Percentiles rank a stretch among this genome's conserved stretches.
Conservation (phyloP, 1,140 invertebrate species). For the Notospermus geniculatus region DNA sequence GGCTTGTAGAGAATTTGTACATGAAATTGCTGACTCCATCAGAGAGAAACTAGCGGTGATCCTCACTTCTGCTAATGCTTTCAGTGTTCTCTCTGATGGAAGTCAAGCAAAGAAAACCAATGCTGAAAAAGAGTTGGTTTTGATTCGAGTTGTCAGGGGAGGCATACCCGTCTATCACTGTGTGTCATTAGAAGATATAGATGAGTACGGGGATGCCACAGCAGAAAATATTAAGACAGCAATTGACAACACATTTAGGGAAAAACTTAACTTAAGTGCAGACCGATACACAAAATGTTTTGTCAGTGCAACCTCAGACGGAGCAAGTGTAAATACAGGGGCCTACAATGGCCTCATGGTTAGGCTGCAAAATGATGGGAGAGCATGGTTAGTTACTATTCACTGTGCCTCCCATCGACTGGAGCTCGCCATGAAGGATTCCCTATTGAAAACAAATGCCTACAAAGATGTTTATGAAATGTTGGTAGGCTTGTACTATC, state of each 20-base stretch:
- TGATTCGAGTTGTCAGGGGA: not conserved
- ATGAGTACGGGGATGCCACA: constrained; percentile 6
- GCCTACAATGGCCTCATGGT: constrained; percentile 12
- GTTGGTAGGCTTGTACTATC: constrained; percentile 3
- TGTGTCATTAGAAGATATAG: constrained; percentile 5
- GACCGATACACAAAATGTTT: not conserved
- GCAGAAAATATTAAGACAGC: constrained; percentile 5
- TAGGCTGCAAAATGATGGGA: constrained; percentile 1
- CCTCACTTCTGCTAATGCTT: not conserved
- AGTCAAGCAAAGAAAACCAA: constrained; percentile 10
- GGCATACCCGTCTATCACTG: constrained; percentile 7
- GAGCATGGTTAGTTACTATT: constrained; percentile 3
- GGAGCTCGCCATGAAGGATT: constrained; percentile 13
- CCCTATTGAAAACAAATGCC: not conserved
- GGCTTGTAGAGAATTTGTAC: not conserved
- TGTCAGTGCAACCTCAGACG: constrained; percentile 4
- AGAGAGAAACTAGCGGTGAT: constrained; percentile 7
- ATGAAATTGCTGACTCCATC: constrained; percentile 9
- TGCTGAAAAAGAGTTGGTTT: constrained; percentile 6
- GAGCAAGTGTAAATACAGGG: constrained; percentile 13
- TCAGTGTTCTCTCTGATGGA: constrained; percentile 11
- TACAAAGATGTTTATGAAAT: not conserved
- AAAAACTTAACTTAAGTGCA: not conserved
- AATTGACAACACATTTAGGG: constrained; percentile 1
- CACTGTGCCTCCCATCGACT: constrained; percentile 11